These are phyloP conservation scores for Arenicola marina DNA, from an alignment of 2,888 invertebrate species.

Conservation along the genomic window DNA sequence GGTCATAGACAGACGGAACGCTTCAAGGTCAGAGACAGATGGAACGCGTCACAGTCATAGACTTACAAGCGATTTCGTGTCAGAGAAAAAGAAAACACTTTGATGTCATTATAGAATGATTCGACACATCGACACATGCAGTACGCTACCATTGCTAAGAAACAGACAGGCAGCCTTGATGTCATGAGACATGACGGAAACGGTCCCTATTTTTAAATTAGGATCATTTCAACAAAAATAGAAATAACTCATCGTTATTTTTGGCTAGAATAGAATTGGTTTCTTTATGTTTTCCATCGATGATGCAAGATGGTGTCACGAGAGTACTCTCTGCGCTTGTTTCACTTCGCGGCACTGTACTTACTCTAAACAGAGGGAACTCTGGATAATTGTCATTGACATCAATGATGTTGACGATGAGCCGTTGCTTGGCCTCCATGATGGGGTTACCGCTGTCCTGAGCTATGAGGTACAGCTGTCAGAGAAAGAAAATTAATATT, in stretches of 20 bases:
- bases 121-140: no score
- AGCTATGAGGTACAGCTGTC: conserved; percentile 17
- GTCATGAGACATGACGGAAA: no score
- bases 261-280: no score
- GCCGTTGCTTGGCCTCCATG: conserved; percentile 3
- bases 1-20: no score
- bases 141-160: no score
- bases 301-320: no score
- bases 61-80: not conserved
- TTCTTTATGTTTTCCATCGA: not conserved
- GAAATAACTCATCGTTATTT: not conserved
- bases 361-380: conserved; percentile 19
- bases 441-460: conserved; percentile 14
- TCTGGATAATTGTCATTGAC: conserved; percentile 19
- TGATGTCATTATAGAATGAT: no score
- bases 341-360: not conserved
- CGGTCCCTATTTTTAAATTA: no score
- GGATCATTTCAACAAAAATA: not conserved
- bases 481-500: not conserved
- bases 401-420: conserved; percentile 16
- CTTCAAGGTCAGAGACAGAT: not conserved
- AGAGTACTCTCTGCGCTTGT: no score
- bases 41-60: not conserved
- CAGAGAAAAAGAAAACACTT: not conserved
- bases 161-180: no score